Conservation (phyloP, 2,888 invertebrate species). For the Hirtodrosophila alboralis region DNA sequence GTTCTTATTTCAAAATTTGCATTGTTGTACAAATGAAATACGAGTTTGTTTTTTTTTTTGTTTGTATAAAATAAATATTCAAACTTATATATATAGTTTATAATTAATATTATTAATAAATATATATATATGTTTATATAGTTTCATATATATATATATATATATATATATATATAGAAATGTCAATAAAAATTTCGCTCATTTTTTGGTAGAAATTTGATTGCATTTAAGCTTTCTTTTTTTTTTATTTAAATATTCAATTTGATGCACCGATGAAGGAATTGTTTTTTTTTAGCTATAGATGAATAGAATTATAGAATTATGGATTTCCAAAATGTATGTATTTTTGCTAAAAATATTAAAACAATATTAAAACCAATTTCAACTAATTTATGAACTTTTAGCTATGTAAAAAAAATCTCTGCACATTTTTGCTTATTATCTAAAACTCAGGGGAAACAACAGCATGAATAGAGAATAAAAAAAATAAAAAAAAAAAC, state of each 20-base stretch:
- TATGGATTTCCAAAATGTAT: conserved; percentile 35
- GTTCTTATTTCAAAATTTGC: conserved; percentile 25
- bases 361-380: conserved; percentile 32
- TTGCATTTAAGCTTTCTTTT: conserved; percentile 17
- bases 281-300: conserved; percentile 48
- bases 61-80: conserved; percentile 63
- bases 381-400: conserved; percentile 64
- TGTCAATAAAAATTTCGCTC: conserved; percentile 63
- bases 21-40: conserved; percentile 66
- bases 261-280: conserved; percentile 73
- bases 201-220: conserved; percentile 39
- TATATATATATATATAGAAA: conserved; percentile 63
- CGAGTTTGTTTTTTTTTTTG: conserved; percentile 36
- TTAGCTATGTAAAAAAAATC: conserved; percentile 52
- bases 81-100: conserved; percentile 62
- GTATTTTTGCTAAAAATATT: conserved; percentile 15
- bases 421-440: conserved; percentile 62
- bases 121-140: conserved; percentile 38
- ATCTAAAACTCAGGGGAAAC: conserved; percentile 69
- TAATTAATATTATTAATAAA: too few relatives aligned
- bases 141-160: conserved; percentile 52
- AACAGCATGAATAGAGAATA: conserved; percentile 11
- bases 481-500: conserved; percentile 12
- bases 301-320: conserved; percentile 36
- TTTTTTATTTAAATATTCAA: conserved; percentile 29